phyloP scores from a whole-genome alignment of 2,797 vertebrate species.

The Sebastes taczanowskii region DNA sequence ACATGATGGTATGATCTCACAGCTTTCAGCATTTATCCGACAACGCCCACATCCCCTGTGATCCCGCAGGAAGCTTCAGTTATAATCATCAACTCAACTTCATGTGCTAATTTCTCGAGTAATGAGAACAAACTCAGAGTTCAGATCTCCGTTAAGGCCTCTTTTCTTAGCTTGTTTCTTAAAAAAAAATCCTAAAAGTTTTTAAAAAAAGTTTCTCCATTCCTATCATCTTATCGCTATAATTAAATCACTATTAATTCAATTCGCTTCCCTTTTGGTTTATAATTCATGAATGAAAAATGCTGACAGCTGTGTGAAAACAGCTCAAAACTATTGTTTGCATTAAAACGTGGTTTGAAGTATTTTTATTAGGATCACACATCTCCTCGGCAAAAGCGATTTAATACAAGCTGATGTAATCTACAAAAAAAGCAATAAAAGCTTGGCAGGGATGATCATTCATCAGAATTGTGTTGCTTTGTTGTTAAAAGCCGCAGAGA shows the following conservation, averaged over 20 bases:
- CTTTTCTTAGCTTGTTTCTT: not conserved
- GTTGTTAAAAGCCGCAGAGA: constrained; percentile 53
- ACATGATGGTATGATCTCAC: not conserved
- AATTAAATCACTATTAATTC: constrained; percentile 21
- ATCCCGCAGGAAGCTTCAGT: not conserved
- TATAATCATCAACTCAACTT: not conserved
- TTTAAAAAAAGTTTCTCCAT: not conserved
- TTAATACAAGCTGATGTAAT: constrained; percentile 68
- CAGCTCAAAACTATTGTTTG: constrained; percentile 45
- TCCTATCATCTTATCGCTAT: not conserved
- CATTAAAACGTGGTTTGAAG: constrained; percentile 59
- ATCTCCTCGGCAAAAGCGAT: constrained; percentile 49
- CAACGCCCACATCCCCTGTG: not conserved
- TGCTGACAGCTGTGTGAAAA: constrained; percentile 23
- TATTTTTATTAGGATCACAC: constrained; percentile 67
- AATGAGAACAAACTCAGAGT: not conserved
- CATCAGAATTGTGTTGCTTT: constrained; percentile 61
- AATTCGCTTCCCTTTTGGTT: constrained; percentile 2
- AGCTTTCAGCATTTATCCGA: not conserved
- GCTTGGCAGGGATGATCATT: constrained; percentile 62
- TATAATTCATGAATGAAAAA: constrained; percentile 14
- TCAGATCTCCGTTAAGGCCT: not conserved
- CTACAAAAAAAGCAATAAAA: constrained; percentile 75
- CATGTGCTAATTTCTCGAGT: constrained; percentile 8
- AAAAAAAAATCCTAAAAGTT: not conserved